phyloP scores from a whole-genome alignment of 2,888 invertebrate species.

The Microplitis deprimator region DNA sequence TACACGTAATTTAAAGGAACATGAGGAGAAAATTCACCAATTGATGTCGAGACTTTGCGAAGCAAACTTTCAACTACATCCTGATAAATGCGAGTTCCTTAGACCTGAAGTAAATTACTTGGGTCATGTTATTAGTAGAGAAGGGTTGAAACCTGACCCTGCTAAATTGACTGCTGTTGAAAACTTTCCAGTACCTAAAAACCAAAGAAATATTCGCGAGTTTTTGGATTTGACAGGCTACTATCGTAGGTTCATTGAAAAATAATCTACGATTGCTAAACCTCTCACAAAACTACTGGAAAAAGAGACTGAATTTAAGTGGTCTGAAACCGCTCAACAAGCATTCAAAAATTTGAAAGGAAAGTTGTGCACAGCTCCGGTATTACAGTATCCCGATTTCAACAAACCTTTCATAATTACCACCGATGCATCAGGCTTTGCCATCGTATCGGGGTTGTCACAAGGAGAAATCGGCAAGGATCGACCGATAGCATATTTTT shows the following conservation, averaged over 20 bases:
- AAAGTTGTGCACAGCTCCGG: slow-evolving; percentile 17
- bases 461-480: background rate
- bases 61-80: slow-evolving; percentile 43
- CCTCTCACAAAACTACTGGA: slow-evolving; percentile 45
- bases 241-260: background rate
- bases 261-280: slow-evolving; percentile 25
- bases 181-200: slow-evolving; percentile 44
- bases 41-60: slow-evolving; percentile 36
- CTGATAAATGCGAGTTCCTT: slow-evolving; percentile 48
- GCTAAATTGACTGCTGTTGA: no score
- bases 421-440: background rate
- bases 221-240: background rate
- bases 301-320: slow-evolving; percentile 29
- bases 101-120: slow-evolving; percentile 42
- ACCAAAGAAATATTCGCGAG: slow-evolving; percentile 36
- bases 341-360: slow-evolving; percentile 26
- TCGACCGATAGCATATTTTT: background rate
- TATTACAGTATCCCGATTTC: slow-evolving; percentile 51
- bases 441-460: background rate
- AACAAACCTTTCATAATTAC: slow-evolving; percentile 9
- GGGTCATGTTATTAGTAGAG: slow-evolving; percentile 45
- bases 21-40: slow-evolving; percentile 35
- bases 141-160: slow-evolving; percentile 52
- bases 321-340: slow-evolving; percentile 4
- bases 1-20: slow-evolving; percentile 37